Conservation (phyloP, 2,113 vertebrate genomes). For the Antennarius striatus region DNA sequence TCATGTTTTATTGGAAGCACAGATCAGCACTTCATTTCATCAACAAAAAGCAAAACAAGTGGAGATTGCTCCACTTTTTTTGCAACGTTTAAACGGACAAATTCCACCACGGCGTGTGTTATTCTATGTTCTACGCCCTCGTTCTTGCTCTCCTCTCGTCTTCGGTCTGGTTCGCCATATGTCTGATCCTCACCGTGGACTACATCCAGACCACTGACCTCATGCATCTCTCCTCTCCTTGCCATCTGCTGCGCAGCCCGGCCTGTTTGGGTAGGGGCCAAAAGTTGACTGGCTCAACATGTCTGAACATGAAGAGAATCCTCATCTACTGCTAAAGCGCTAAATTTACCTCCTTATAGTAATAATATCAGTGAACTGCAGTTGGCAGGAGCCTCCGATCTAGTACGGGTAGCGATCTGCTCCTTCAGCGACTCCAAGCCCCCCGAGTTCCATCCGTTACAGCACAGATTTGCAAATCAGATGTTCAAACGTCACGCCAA, state of each 20-base stretch:
- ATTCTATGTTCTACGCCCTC: no score
- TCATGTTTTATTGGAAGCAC: constrained; percentile 22
- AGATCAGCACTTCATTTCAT: constrained; percentile 7
- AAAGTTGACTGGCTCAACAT: constrained; percentile 51
- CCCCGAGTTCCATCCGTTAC: no score
- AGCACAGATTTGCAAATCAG: no score
- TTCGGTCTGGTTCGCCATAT: constrained; percentile 58
- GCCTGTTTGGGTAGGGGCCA: constrained; percentile 54
- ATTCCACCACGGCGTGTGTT: no score
- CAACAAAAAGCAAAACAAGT: background rate
- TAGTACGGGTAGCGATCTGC: no score
- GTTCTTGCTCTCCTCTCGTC: background rate
- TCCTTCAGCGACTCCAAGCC: no score
- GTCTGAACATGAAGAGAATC: constrained; percentile 48
- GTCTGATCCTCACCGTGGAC: constrained; percentile 38
- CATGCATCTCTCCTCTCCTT: constrained; percentile 44
- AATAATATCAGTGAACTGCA: no score
- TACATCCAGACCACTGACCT: constrained; percentile 55
- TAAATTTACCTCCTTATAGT: background rate
- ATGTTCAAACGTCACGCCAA: no score
- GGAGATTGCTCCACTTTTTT: background rate
- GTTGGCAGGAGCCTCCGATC: no score
- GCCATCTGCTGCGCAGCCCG: constrained; percentile 63
- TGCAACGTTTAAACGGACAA: background rate
- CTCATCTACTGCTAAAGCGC: constrained; percentile 4